phyloP scores from a whole-genome alignment of 37 sponge, comb jelly and placozoan species.

The Haliclona indistincta region DNA sequence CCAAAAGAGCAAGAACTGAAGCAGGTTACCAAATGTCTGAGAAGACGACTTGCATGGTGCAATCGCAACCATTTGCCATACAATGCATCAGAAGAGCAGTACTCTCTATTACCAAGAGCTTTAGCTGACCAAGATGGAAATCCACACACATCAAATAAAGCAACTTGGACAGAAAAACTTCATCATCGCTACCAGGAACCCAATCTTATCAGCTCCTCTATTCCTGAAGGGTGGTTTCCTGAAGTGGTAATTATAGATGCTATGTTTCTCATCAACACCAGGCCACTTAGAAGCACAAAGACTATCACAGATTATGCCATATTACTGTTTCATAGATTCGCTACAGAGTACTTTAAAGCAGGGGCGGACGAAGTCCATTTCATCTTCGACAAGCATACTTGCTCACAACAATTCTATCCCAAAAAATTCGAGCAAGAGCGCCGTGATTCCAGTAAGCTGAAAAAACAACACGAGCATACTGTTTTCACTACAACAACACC shows the following conservation, averaged over 20 bases:
- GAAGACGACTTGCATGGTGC: conserved; percentile 19
- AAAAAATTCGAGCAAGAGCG: conserved; percentile 27
- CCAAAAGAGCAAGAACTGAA: conserved; percentile 18
- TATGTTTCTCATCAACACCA: conserved; percentile 52
- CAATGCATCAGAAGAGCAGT: not conserved
- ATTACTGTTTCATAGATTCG: conserved; percentile 8
- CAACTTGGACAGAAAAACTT: conserved; percentile 2
- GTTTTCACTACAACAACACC: not conserved
- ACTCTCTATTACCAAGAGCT: conserved; percentile 8
- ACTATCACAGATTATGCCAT: conserved; percentile 20
- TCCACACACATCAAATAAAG: conserved; percentile 20
- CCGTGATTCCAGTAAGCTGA: conserved; percentile 5
- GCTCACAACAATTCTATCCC: conserved; percentile 4
- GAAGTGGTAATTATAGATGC: conserved; percentile 23
- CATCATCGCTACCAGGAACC: not conserved
- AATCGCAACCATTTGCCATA: not conserved
- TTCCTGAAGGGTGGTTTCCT: conserved; percentile 23
- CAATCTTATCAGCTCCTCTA: not conserved
- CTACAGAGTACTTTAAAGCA: conserved; percentile 3
- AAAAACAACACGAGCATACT: not conserved
- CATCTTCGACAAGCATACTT: conserved; percentile 38
- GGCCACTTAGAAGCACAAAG: conserved; percentile 6
- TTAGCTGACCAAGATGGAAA: conserved; percentile 11
- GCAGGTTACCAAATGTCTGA: conserved; percentile 15
- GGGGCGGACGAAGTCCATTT: conserved; percentile 33